These are phyloP conservation scores for Gisinianus flammeolus DNA, from an alignment of 2,888 invertebrate genomes.

Conservation along the genomic window DNA sequence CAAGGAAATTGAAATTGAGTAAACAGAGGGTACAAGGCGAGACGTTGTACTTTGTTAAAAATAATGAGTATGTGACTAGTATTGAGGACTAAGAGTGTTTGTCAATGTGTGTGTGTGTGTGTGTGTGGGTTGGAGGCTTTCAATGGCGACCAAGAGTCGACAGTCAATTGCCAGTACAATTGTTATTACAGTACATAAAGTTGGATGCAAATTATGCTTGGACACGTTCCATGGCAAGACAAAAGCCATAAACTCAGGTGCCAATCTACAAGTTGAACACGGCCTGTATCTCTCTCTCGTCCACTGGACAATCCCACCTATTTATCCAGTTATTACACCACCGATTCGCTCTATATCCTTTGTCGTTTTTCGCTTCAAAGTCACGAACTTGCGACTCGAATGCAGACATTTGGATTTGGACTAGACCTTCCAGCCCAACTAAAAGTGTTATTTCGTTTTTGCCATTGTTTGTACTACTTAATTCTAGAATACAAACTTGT, in stretches of 20 bases:
- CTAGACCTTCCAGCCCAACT: background rate
- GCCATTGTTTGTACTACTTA: too few species aligned
- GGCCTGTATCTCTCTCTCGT: background rate
- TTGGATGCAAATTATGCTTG: conserved; percentile 18
- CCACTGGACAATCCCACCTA: too few species aligned
- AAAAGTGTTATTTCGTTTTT: background rate
- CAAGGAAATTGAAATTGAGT: too few species aligned
- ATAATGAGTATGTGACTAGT: too few species aligned
- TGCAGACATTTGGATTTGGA: background rate
- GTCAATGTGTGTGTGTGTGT: too few species aligned
- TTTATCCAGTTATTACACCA: background rate
- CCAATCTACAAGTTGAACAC: conserved; percentile 9
- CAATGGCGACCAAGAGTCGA: conserved; percentile 16
- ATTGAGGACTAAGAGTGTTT: too few species aligned
- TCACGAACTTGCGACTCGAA: conserved; percentile 5
- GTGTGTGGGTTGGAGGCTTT: background rate
- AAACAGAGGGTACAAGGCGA: too few species aligned
- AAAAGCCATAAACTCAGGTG: conserved; percentile 20
- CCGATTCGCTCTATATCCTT: background rate
- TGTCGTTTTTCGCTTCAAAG: conserved; percentile 6
- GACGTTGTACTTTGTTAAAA: too few species aligned
- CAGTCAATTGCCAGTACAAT: conserved; percentile 14
- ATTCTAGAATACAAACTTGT: too few species aligned
- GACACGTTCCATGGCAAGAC: conserved; percentile 13
- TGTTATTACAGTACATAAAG: background rate